Evolutionary conservation across 2,797 vertebrate genomes (phyloP).

Genomic region (Brachymystax lenok): DNA sequence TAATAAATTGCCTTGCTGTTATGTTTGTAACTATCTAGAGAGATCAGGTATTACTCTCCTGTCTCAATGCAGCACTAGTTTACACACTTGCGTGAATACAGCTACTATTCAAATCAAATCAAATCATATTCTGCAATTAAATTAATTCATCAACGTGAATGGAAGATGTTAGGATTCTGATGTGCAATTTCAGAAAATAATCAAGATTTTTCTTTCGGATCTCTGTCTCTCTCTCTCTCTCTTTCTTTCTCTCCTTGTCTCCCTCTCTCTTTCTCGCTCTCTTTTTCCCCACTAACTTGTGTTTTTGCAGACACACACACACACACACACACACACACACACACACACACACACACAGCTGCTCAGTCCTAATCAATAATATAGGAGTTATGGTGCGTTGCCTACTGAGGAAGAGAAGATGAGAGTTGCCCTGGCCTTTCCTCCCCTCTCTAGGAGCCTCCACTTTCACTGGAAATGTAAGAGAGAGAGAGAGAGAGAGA

Average conservation of each 20-base stretch:
- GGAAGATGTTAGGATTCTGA: background rate
- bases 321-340: background rate
- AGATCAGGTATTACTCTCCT: background rate
- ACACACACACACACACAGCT: background rate
- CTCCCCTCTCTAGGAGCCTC: background rate
- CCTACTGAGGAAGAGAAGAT: slow-evolving; percentile 6
- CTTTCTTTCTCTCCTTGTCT: background rate
- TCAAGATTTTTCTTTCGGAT: background rate
- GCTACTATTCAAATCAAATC: background rate
- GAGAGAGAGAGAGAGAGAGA: background rate
- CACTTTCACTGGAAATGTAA: background rate
- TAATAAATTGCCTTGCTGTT: background rate
- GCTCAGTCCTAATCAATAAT: slow-evolving; percentile 10
- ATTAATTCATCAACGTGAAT: background rate
- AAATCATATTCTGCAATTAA: background rate
- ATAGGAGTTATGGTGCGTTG: background rate
- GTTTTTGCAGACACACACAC: background rate
- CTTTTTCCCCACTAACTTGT: background rate
- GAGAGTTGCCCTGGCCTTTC: slow-evolving; percentile 8
- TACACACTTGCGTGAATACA: background rate
- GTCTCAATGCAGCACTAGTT: background rate
- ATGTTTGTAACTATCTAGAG: background rate
- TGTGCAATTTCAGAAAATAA: background rate
- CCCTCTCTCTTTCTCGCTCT: background rate
- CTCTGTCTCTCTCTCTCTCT: background rate